Conservation (phyloP, 2,113 vertebrate genomes). For the Ptychochromis oligacanthus region DNA sequence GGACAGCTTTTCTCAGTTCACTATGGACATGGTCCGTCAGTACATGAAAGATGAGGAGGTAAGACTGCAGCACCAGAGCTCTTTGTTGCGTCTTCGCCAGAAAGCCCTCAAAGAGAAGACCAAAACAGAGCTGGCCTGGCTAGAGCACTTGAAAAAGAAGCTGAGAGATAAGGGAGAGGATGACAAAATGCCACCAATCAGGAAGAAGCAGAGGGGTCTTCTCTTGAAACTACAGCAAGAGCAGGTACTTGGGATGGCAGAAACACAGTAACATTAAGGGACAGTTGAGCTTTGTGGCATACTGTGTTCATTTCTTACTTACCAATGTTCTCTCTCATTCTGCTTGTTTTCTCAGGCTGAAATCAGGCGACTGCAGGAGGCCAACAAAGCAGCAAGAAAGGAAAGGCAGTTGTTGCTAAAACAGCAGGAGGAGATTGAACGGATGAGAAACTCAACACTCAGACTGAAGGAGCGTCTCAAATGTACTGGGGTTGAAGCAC, state of each 20-base stretch:
- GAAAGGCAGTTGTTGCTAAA: conserved; percentile 96
- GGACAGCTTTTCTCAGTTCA: conserved; percentile 95
- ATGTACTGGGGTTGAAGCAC: conserved; percentile 83
- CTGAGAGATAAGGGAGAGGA: conserved; percentile 98
- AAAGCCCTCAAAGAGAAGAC: conserved; percentile 97
- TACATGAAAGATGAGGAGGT: conserved; percentile 98
- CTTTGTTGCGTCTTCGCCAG: conserved; percentile 90
- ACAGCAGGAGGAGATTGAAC: conserved; percentile 95
- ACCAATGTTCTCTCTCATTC: not conserved
- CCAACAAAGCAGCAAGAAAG: conserved; percentile 92
- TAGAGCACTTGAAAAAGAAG: conserved; percentile 94
- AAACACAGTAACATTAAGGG: not conserved
- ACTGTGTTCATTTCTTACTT: not conserved
- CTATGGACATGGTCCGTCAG: conserved; percentile 98
- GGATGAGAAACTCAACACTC: conserved; percentile 91
- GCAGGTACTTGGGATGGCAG: conserved; percentile 80
- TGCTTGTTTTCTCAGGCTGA: conserved; percentile 83
- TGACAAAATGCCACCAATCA: conserved; percentile 97
- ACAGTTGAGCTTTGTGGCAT: not conserved
- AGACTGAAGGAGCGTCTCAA: conserved; percentile 93
- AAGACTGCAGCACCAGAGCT: conserved; percentile 93
- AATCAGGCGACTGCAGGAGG: conserved; percentile 96
- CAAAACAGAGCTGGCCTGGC: conserved; percentile 93
- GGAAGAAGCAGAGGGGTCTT: conserved; percentile 93
- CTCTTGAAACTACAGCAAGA: conserved; percentile 93